A percentile compares a stretch with the other conserved stretches of the same genome.
These are phyloP conservation scores for Lepus oiostolus DNA, from an alignment of 2,797 vertebrate genomes.

Conservation along the genomic window DNA sequence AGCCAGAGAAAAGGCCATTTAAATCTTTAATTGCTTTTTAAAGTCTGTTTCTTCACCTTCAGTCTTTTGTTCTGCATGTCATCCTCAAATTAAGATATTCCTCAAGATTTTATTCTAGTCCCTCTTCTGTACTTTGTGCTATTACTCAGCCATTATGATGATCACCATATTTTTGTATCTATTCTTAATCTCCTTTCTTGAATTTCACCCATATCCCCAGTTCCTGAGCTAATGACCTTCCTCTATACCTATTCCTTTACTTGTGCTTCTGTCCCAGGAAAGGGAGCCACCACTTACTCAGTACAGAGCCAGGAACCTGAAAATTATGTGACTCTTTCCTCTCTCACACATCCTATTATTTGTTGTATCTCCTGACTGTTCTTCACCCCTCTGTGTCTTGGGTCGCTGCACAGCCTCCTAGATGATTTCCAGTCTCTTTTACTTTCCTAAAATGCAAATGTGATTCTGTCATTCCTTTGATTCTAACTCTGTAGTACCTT, in stretches of 20 bases:
- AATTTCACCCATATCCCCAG: not conserved
- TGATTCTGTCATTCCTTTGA: not conserved
- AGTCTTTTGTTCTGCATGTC: not conserved
- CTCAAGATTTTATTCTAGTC: not conserved
- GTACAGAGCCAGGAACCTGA: not conserved
- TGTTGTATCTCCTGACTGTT: not conserved
- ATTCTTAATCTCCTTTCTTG: not conserved
- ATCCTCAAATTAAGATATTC: not conserved
- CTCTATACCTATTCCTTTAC: not conserved
- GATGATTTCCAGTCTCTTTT: conserved; percentile 15
- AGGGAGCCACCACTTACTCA: not conserved
- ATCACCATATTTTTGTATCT: not conserved
- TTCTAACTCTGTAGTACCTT: not conserved
- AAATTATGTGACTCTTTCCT: conserved; percentile 4
- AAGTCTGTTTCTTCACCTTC: conserved; percentile 11
- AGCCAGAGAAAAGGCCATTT: not conserved
- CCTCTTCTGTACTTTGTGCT: not conserved
- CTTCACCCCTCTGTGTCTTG: not conserved
- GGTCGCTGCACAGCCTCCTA: not conserved
- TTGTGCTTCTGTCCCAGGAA: not conserved
- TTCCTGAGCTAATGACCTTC: not conserved
- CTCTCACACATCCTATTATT: not conserved
- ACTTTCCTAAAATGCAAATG: not conserved
- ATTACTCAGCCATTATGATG: not conserved
- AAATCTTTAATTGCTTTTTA: conserved; percentile 9